Percentiles rank a stretch among this genome's conserved stretches.
Evolutionary conservation across 2,113 vertebrate genomes (phyloP).

Genomic region (Scomber colias): DNA sequence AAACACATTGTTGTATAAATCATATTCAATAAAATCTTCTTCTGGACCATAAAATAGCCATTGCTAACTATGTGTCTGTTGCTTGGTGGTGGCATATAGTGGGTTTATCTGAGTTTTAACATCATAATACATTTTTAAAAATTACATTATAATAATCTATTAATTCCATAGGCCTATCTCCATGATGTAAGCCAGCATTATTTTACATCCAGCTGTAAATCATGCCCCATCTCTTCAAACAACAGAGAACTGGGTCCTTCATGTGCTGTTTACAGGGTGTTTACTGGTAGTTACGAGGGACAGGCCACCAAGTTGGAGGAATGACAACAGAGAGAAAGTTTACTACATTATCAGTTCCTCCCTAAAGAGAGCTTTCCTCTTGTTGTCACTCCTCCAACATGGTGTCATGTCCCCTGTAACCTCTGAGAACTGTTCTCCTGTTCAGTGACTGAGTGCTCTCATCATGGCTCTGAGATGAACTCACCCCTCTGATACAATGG

Average conservation of each 20-base stretch:
- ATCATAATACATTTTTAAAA: conserved; percentile 7
- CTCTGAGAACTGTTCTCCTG: conserved; percentile 2
- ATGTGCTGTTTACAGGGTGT: conserved; percentile 28
- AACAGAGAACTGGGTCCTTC: background rate
- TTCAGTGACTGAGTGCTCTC: background rate
- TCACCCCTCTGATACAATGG: conserved; percentile 7
- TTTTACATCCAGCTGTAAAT: conserved; percentile 3
- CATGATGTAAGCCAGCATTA: background rate
- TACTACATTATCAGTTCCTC: conserved; percentile 8
- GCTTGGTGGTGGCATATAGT: no score
- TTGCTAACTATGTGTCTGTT: no score
- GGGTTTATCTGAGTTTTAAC: background rate
- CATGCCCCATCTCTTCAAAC: background rate
- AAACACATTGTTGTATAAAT: no score
- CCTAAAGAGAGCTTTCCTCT: background rate
- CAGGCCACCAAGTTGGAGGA: conserved; percentile 5
- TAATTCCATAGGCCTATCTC: background rate
- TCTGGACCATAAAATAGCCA: no score
- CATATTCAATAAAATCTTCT: no score
- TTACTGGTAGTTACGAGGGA: conserved; percentile 21
- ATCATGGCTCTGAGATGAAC: background rate
- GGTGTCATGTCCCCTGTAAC: conserved; percentile 14
- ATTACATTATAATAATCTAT: conserved; percentile 32
- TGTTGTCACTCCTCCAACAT: conserved; percentile 1
- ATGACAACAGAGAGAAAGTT: conserved; percentile 3